Base-by-base conservation (phyloP, 2,888 invertebrate species). In the Prosopocoilus inquinatus region DNA sequence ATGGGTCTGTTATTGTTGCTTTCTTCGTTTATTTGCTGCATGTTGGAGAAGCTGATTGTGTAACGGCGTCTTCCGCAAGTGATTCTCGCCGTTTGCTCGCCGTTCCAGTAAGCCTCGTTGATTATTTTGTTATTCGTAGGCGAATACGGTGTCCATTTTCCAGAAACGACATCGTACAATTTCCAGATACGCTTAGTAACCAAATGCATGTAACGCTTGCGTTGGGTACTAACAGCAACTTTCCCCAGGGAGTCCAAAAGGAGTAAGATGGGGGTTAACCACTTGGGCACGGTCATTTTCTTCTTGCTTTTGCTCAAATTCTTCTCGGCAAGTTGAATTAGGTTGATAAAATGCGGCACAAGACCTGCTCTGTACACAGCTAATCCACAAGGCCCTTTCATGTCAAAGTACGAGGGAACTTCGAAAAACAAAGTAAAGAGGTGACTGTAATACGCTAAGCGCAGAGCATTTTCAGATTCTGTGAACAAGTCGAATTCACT, bases 21-120 rank as follows among this genome's bases (percentile, higher is more conserved):
- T 64, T 91, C 91, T 70, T 91, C 91, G 73, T 91, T 92, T 57
- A 89, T 86, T 79, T 91, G 90, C 0, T 88, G 84, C 91, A 92
- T 91, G 52, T 86, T 85, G 33, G 84, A 84, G 68, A 92, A 90
- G 52, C 88, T 88, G 2, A 91, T 87, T 0, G 87, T 84, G 70
- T 92, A 92, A 35, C 88, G 80, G 63, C 90, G 81, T 2, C 91
- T 78, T 0, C 89, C 88, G 64, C 88, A 88, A 9, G 84, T 84
- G 53, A 92, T 88, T 58, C 88, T 80, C 0, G 86, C 83, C 57
- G 82, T 85, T 15, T 82, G 80, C 61, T 89, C 88, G 0, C 89
- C 89, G 33, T 82, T 81, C 79, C 85, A 85, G 69, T 89, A 92
- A 0, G 91, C 90, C 63, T 88, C 88, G 63, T 91, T 89, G 47